These are phyloP conservation scores for Aphelinus atriplicis DNA, from an alignment of 1,140 invertebrate species.

Conservation along the genomic window DNA sequence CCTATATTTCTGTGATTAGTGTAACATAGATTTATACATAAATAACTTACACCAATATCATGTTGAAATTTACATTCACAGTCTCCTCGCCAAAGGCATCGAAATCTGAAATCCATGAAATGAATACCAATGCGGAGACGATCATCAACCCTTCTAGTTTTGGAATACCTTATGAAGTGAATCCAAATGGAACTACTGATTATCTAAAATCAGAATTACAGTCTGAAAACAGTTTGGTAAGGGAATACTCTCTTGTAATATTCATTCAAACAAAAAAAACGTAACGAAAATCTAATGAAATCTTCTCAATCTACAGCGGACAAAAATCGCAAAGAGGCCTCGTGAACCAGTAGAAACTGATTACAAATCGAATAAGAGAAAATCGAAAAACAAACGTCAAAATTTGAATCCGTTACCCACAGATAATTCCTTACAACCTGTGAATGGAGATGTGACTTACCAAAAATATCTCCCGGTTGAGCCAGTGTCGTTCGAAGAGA, in stretches of 20 bases:
- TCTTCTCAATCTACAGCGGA: conserved; percentile 8
- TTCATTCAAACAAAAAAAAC: not conserved
- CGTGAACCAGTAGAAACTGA: not conserved
- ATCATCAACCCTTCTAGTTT: no score
- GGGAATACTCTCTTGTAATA: not conserved
- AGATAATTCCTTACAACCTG: not conserved
- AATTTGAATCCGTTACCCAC: conserved; percentile 6
- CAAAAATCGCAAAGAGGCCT: conserved; percentile 21
- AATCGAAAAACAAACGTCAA: not conserved
- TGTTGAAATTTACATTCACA: no score
- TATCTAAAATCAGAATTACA: not conserved
- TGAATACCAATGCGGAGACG: no score
- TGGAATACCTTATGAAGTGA: no score
- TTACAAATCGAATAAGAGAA: conserved; percentile 14
- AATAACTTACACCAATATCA: no score
- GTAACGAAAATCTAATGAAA: not conserved
- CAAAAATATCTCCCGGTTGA: conserved; percentile 26
- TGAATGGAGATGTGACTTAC: conserved; percentile 25
- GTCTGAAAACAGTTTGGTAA: conserved; percentile 13
- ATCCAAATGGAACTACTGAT: no score
- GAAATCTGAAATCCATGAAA: no score
- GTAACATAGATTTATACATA: no score
- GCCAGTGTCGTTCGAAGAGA: conserved; percentile 19
- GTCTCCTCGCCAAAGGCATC: no score
- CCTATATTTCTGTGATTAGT: no score